Evolutionary conservation across 2,113 vertebrate genomes (phyloP).

Genomic region (Patagioenas fasciata): DNA sequence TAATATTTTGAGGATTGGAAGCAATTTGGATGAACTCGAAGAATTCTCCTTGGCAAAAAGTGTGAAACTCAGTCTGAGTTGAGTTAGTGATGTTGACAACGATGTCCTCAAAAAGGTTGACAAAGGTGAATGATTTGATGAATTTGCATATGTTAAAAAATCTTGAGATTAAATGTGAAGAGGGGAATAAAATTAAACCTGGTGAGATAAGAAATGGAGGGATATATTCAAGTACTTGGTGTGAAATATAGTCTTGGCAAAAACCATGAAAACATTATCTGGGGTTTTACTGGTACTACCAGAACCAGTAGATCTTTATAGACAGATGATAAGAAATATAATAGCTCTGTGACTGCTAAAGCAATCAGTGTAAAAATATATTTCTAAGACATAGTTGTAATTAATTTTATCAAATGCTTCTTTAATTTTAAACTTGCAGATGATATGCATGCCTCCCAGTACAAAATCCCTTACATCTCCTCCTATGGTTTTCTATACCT

Average conservation of each 20-base stretch:
- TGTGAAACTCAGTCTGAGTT: background rate
- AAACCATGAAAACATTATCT: slow-evolving; percentile 27
- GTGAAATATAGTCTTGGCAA: background rate
- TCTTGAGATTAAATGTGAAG: slow-evolving; percentile 1
- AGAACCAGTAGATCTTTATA: background rate
- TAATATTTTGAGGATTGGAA: background rate
- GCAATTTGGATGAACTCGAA: background rate
- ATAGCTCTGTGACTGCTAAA: slow-evolving; percentile 11
- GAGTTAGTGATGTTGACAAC: background rate
- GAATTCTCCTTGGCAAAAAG: background rate
- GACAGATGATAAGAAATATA: background rate
- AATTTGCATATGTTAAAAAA: background rate
- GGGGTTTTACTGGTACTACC: slow-evolving; percentile 4
- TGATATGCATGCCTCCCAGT: background rate
- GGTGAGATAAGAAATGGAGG: background rate
- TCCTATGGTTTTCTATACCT: background rate
- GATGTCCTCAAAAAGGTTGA: background rate
- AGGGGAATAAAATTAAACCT: background rate
- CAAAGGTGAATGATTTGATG: background rate
- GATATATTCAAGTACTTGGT: background rate
- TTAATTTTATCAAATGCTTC: background rate
- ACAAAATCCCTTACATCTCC: background rate
- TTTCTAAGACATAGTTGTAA: background rate
- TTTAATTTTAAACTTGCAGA: background rate
- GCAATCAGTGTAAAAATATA: slow-evolving; percentile 9